phyloP scores from a whole-genome alignment of 2,113 vertebrate genomes.

The Eclectus roratus region DNA sequence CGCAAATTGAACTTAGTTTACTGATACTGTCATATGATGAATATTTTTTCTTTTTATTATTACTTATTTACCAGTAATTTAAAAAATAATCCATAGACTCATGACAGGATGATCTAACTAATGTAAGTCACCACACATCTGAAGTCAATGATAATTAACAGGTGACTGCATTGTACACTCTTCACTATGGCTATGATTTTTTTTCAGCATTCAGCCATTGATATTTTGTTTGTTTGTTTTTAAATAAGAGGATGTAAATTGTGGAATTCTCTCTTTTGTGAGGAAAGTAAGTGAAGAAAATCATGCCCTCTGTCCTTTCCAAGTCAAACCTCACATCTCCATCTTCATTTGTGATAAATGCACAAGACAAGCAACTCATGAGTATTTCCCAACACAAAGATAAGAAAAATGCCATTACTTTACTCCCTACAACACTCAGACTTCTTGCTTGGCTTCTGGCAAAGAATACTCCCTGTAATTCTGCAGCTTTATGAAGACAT shows the following conservation, averaged over 20 bases:
- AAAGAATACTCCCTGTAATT: neutral
- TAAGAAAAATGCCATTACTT: neutral
- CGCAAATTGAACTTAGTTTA: neutral
- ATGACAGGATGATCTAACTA: neutral
- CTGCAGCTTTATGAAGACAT: neutral
- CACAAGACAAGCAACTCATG: neutral
- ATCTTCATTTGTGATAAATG: neutral
- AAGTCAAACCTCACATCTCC: neutral
- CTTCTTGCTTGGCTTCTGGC: neutral
- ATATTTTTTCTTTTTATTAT: neutral
- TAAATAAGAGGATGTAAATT: neutral
- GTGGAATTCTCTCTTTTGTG: neutral
- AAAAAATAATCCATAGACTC: neutral
- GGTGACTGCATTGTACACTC: neutral
- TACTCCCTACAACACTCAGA: fast-evolving
- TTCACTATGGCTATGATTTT: neutral
- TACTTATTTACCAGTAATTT: neutral
- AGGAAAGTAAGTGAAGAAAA: neutral
- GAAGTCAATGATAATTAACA: neutral
- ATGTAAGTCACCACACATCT: neutral
- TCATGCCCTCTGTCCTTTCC: neutral
- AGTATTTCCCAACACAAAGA: neutral
- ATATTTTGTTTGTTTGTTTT: neutral
- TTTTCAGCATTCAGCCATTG: fast-evolving
- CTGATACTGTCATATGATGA: neutral